Evolutionary conservation across 1,140 invertebrate genomes (phyloP).

Genomic region (Brachionus koreanus): DNA sequence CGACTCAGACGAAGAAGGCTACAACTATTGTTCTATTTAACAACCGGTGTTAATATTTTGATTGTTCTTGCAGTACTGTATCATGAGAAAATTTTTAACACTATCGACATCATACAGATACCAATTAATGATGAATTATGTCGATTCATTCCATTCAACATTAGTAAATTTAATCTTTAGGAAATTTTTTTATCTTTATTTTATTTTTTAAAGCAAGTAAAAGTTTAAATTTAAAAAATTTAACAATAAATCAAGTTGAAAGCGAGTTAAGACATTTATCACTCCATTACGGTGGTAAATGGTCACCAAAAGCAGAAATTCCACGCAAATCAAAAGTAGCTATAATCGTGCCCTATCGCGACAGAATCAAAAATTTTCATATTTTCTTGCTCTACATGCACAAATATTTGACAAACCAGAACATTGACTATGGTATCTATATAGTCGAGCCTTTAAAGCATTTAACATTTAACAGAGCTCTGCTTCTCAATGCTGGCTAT

Average conservation of each 20-base stretch:
- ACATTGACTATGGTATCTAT: conserved; percentile 69
- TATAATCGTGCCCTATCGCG: conserved; percentile 80
- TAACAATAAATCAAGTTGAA: neutral
- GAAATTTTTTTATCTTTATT: neutral
- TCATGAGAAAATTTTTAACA: conserved; percentile 42
- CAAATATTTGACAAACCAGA: conserved; percentile 77
- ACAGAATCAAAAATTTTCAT: conserved; percentile 72
- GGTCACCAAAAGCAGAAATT: conserved; percentile 58
- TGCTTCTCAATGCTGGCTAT: conserved; percentile 91
- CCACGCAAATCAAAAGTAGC: conserved; percentile 63
- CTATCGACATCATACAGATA: neutral
- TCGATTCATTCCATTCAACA: conserved; percentile 26
- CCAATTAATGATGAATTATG: neutral
- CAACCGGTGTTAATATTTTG: neutral
- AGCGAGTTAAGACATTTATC: conserved; percentile 69
- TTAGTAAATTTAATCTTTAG: neutral
- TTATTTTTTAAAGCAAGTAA: neutral
- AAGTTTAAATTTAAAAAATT: conserved; percentile 29
- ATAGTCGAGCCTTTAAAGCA: neutral
- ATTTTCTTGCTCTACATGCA: conserved; percentile 81
- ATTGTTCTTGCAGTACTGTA: neutral
- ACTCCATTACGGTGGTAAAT: conserved; percentile 69
- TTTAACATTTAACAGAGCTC: conserved; percentile 75
- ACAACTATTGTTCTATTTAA: neutral
- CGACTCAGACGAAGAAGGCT: conserved; percentile 1